Evolutionary conservation across 2,797 vertebrate genomes (phyloP).

Genomic region (Fistularia commersonii): DNA sequence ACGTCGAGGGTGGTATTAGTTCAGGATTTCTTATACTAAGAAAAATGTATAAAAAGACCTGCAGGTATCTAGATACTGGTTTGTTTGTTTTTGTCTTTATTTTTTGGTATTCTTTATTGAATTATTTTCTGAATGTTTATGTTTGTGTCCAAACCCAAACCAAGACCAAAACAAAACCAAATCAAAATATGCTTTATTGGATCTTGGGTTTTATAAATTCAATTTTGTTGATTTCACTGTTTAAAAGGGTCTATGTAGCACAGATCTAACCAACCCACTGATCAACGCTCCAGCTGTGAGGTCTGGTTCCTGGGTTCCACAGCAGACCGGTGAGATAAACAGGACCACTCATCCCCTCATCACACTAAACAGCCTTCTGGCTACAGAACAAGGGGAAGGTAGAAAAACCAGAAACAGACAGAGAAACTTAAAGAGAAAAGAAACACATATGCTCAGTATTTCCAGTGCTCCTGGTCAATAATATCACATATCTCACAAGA

Average conservation of each 20-base stretch:
- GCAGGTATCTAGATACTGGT: no score
- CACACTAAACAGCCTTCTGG: constrained; percentile 52
- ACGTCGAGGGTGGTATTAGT: no score
- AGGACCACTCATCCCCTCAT: constrained; percentile 45
- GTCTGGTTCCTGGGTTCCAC: constrained; percentile 36
- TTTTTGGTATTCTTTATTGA: no score
- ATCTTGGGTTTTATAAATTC: no score
- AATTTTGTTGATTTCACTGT: constrained; percentile 26
- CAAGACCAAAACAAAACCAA: no score
- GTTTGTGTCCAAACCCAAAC: no score
- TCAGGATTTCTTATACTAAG: no score
- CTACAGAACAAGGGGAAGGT: constrained; percentile 51
- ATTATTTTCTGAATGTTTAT: no score
- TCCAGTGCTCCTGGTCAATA: constrained; percentile 78
- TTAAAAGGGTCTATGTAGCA: constrained; percentile 26
- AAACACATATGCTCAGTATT: constrained; percentile 62
- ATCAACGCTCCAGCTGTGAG: constrained; percentile 48
- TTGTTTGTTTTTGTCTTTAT: no score
- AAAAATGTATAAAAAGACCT: no score
- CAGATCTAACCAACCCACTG: constrained; percentile 21
- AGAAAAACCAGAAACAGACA: constrained; percentile 53
- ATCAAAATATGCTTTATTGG: no score
- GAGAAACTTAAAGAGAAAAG: constrained; percentile 44
- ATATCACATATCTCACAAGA: constrained; percentile 82
- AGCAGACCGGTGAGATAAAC: constrained; percentile 35